Conservation (phyloP, 2,797 vertebrate genomes). For the Heterohyrax brucei region DNA sequence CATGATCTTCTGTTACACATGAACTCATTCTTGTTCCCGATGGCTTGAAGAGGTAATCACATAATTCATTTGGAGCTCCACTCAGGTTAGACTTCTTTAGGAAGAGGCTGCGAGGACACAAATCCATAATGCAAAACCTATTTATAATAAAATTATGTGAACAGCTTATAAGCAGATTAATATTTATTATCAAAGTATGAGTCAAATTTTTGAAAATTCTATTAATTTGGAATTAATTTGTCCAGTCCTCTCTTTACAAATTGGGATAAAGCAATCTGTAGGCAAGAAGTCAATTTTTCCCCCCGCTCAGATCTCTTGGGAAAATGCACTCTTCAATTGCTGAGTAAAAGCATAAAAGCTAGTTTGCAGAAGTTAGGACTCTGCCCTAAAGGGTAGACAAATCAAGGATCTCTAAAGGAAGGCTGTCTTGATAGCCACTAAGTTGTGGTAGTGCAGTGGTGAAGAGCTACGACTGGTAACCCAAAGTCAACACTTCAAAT, state of each 20-base stretch:
- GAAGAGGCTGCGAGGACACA: not conserved
- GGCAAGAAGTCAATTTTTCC: not conserved
- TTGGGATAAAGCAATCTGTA: not conserved
- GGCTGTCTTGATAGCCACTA: not conserved
- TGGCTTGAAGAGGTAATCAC: not conserved
- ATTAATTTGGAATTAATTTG: not conserved
- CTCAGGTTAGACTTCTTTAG: not conserved
- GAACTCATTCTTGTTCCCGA: not conserved
- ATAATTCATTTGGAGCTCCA: not conserved
- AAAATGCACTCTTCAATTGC: fast-evolving
- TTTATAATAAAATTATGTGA: not conserved
- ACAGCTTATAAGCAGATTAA: not conserved
- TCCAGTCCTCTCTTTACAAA: not conserved
- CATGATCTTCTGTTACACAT: not conserved
- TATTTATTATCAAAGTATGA: not conserved
- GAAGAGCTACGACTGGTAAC: too few species aligned
- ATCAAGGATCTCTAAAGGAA: not conserved
- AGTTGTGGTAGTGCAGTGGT: too few species aligned
- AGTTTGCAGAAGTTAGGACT: not conserved
- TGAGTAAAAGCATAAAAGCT: not conserved
- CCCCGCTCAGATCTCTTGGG: not conserved
- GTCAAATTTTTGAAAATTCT: not conserved
- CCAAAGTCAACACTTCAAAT: too few species aligned
- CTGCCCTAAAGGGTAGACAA: not conserved
- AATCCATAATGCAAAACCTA: not conserved